Evolutionary conservation across 2,888 invertebrate genomes (phyloP), one percentile per base, ranked within the genome.

Genomic region (Cephus sareptanus): DNA sequence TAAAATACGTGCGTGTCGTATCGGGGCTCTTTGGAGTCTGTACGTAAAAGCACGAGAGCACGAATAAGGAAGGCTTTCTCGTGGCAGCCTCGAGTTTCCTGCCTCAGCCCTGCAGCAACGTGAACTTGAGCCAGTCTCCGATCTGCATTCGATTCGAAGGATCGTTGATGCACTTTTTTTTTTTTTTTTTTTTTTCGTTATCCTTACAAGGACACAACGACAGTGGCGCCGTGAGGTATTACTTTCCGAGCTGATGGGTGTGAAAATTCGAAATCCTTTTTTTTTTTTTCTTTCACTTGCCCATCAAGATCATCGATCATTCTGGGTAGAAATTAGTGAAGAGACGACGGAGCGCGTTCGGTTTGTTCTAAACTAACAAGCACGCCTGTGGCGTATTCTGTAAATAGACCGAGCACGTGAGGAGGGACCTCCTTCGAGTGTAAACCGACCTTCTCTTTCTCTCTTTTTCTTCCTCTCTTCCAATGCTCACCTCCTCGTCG

Each of bases 111-210:
- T 82, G 83, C 80, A 86, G 85, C 82, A 78, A 84, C 85, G 82
- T 89, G 89, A 90, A 90, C 90, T 90, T 90, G 90, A 90, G 90
- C 89, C 88, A 89, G 88, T 89, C 87, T 81, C 86, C 15, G 12
- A 71, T 31, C 71, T 34, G 71, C 71, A 34, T 34, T 1, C 1
- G 13, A 71, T 23, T 31, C 31, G 3, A 31, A 31, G 11, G 23
- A 34, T 71, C 34, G 23, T 34, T 9, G 1, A 31, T 33, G 31
- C 71, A 71, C 31, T 31, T 71, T 30, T 33, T 13, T 13, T 4
- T 15, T 40, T 15, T 40, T 4, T 15, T 34, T 31, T 33, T 1
- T 40, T 1, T 15, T 4, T 40, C 56, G 56, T 9, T 56, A 56
- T 23, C 23, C 40, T 15, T 56, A 56, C 23, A 23, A 56, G 40